A percentile compares a stretch with the other conserved stretches of the same genome.
Conservation (phyloP, 2,888 invertebrate species). For the Chrysolina americana region DNA sequence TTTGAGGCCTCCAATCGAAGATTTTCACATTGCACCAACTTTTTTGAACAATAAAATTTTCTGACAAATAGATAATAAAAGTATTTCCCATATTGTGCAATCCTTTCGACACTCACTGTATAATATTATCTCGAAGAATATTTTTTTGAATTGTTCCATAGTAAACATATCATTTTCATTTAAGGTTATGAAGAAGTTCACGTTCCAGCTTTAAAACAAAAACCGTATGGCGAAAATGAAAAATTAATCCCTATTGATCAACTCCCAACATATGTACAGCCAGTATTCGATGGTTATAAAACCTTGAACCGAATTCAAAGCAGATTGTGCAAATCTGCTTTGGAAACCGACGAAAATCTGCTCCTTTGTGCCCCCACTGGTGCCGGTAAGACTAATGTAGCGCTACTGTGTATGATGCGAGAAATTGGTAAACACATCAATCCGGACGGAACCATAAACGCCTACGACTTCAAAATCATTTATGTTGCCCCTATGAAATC, state of each 20-base stretch:
- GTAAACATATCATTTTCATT: background rate
- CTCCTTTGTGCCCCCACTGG: constrained; percentile 98
- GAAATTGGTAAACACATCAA: constrained; percentile 99
- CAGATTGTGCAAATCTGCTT: constrained; percentile 86
- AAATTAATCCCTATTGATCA: constrained; percentile 89
- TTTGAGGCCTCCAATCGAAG: too few relatives aligned
- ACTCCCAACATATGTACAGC: constrained; percentile 96
- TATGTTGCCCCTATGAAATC: constrained; percentile 99
- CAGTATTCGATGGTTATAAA: constrained; percentile 98
- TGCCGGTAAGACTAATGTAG: constrained; percentile 99
- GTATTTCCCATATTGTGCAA: too few relatives aligned
- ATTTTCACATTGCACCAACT: too few relatives aligned
- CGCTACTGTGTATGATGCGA: constrained; percentile 92
- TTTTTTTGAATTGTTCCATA: too few relatives aligned
- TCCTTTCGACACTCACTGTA: too few relatives aligned
- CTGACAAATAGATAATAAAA: too few relatives aligned
- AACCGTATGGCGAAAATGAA: constrained; percentile 92
- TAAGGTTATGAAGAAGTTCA: constrained; percentile 98
- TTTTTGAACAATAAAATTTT: too few relatives aligned
- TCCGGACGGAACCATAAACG: constrained; percentile 95
- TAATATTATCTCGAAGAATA: too few relatives aligned
- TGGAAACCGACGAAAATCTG: constrained; percentile 96
- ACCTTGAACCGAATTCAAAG: constrained; percentile 97
- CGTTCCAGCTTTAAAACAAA: constrained; percentile 97
- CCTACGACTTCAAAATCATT: constrained; percentile 97